phyloP scores from a whole-genome alignment of 2,797 vertebrate genomes.

The Florisuga fusca region DNA sequence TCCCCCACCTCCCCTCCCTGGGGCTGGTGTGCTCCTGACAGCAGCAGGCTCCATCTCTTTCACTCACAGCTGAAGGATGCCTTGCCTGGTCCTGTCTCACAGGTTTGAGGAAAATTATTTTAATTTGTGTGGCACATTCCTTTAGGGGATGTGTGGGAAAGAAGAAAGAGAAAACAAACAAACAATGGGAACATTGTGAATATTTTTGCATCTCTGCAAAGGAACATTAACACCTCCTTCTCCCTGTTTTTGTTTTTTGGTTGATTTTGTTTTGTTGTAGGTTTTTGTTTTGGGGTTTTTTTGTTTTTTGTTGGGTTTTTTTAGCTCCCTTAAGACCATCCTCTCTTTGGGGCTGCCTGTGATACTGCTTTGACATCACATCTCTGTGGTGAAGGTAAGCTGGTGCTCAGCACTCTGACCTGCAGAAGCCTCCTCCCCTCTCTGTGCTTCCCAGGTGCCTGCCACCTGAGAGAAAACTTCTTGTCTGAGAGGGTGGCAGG shows the following conservation, averaged over 20 bases:
- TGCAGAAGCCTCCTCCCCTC: not conserved
- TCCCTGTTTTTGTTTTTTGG: not conserved
- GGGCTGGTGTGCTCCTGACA: slow-evolving; percentile 2
- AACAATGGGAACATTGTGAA: not conserved
- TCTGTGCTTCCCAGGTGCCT: not conserved
- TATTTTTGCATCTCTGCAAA: slow-evolving; percentile 67
- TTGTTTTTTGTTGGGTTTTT: not conserved
- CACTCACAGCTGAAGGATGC: not conserved
- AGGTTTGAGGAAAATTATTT: slow-evolving; percentile 36
- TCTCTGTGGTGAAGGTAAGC: not conserved
- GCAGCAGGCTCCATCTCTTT: not conserved
- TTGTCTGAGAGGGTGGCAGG: not conserved
- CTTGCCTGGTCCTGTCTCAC: not conserved
- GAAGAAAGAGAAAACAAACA: not conserved
- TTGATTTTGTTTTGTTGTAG: too few relatives aligned
- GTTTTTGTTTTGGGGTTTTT: too few relatives aligned
- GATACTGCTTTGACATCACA: not conserved
- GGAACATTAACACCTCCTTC: not conserved
- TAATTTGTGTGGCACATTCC: slow-evolving; percentile 50
- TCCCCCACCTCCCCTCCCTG: not conserved
- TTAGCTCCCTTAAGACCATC: not conserved
- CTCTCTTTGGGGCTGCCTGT: not conserved
- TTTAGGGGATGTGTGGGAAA: not conserved
- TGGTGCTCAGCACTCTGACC: not conserved
- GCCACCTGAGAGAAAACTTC: not conserved